phyloP scores from a whole-genome alignment of 2,888 invertebrate species.

The Hypolimnas misippus region DNA sequence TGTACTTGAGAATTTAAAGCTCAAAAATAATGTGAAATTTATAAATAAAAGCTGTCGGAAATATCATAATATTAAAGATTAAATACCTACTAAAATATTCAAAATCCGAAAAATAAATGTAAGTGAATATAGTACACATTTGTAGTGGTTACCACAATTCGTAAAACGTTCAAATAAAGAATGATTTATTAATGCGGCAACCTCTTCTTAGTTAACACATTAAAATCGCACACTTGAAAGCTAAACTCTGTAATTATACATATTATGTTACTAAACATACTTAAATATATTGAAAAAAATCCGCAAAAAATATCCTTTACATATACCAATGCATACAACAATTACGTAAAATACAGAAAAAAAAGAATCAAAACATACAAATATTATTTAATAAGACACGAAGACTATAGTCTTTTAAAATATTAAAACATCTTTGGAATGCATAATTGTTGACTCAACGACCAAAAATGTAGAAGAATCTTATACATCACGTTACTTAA shows the following conservation, averaged over 20 bases:
- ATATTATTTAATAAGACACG: conserved; percentile 40
- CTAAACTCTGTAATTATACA: background rate
- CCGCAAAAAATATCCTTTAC: background rate
- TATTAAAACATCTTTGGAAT: conserved; percentile 74
- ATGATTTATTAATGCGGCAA: background rate
- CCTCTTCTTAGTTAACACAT: background rate
- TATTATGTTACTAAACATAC: background rate
- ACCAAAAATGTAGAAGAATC: conserved; percentile 3
- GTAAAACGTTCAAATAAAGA: background rate
- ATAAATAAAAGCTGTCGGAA: conserved; percentile 45
- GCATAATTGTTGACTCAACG: conserved; percentile 41
- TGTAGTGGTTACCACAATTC: background rate
- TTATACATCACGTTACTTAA: background rate
- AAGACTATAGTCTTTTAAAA: conserved; percentile 55
- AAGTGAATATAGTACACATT: background rate
- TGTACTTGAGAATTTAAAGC: conserved; percentile 80
- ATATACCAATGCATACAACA: background rate
- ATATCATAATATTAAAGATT: conserved; percentile 34
- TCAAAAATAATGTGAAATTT: conserved; percentile 63
- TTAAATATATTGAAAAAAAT: background rate
- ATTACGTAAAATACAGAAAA: background rate
- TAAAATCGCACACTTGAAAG: background rate
- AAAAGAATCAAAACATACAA: conserved; percentile 10
- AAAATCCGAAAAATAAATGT: background rate
- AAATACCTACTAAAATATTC: conserved; percentile 14